These are phyloP conservation scores for Hydrolagus affinis DNA, from an alignment of 2,113 vertebrate genomes.

Conservation along the genomic window DNA sequence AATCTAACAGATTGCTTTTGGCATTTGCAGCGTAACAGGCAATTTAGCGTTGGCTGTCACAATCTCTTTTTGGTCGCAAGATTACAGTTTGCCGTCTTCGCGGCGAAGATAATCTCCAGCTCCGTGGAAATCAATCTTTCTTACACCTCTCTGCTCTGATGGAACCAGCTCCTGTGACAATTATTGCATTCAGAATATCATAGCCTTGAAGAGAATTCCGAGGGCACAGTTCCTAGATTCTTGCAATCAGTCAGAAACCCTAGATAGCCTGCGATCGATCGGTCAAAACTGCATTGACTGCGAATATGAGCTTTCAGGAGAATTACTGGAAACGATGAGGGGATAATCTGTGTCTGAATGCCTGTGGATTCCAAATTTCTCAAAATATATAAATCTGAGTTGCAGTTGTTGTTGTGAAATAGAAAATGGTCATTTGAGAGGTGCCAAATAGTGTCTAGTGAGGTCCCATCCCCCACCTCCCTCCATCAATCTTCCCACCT, in stretches of 20 bases:
- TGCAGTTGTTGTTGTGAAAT: no score
- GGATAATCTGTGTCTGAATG: no score
- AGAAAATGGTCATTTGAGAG: no score
- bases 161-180: constrained; percentile 8
- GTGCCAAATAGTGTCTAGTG: no score
- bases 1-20: constrained; percentile 14
- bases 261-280: background rate
- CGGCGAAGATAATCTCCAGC: constrained; percentile 17
- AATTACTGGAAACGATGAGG: no score
- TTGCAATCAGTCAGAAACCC: background rate
- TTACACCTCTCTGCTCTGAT: background rate
- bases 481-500: no score
- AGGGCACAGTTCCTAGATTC: background rate
- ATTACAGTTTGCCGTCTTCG: constrained; percentile 26
- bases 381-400: no score
- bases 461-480: no score
- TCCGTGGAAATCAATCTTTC: constrained; percentile 26
- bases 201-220: constrained; percentile 14
- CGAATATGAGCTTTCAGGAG: background rate
- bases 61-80: constrained; percentile 24
- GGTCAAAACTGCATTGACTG: constrained; percentile 7
- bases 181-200: constrained; percentile 6
- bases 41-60: constrained; percentile 21
- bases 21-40: constrained; percentile 11
- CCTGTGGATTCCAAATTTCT: no score